phyloP scores from a whole-genome alignment of 2,113 vertebrate genomes.

The Turnix velox region DNA sequence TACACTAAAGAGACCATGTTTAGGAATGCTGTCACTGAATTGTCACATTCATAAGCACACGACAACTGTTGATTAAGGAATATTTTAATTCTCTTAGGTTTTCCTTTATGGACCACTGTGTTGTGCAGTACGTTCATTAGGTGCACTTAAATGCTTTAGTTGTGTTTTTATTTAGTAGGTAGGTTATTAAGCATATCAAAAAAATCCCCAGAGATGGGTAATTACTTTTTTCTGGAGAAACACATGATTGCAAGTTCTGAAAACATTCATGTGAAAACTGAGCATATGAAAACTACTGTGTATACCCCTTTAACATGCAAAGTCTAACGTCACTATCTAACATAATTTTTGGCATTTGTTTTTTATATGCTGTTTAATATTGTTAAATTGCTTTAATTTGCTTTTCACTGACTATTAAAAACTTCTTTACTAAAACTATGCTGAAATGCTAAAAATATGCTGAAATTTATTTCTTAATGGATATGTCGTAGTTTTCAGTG shows the following conservation, averaged over 20 bases:
- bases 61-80: background rate
- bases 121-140: background rate
- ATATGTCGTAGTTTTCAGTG: background rate
- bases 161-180: too few relatives aligned
- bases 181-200: too few relatives aligned
- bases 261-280: background rate
- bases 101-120: background rate
- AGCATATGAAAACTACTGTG: background rate
- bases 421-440: background rate
- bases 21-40: background rate
- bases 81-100: background rate
- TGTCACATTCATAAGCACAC: fast-evolving
- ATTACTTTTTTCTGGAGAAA: background rate
- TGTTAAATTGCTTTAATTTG: background rate
- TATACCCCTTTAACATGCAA: fast-evolving
- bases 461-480: background rate
- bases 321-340: background rate
- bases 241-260: background rate
- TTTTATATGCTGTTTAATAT: background rate
- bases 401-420: background rate
- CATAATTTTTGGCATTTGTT: background rate
- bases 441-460: fast-evolving
- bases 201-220: too few relatives aligned
- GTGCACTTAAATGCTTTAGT: background rate
- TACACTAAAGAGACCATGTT: background rate